A percentile compares a stretch with the other conserved stretches of the same genome.
Evolutionary conservation across 1,140 invertebrate species (phyloP).

Genomic region (Heliconius nattereri): DNA sequence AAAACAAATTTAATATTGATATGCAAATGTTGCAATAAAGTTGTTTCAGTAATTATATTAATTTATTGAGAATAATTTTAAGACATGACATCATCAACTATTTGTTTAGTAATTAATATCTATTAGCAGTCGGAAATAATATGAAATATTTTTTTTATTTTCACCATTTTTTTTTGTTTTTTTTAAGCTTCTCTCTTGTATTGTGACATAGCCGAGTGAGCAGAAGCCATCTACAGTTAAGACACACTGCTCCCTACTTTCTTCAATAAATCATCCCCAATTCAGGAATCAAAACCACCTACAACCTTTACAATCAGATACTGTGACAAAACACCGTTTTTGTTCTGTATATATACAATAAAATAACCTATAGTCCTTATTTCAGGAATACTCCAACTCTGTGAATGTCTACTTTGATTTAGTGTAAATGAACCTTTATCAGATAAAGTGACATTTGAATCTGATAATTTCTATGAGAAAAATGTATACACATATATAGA

Average conservation of each 20-base stretch:
- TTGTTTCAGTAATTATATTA: background rate
- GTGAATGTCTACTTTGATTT: background rate
- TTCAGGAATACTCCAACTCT: background rate
- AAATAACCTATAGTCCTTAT: background rate
- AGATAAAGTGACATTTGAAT: conserved; percentile 26
- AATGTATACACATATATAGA: background rate
- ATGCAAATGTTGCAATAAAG: background rate
- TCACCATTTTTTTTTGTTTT: background rate
- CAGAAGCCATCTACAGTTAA: too few relatives aligned
- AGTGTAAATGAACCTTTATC: conserved; percentile 43
- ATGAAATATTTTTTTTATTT: background rate
- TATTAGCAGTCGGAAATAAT: background rate
- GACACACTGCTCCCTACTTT: too few relatives aligned
- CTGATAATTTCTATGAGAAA: background rate
- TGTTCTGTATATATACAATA: background rate
- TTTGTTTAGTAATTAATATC: background rate
- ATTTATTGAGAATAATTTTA: background rate
- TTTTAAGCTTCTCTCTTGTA: too few relatives aligned
- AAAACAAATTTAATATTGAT: background rate
- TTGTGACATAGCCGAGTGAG: too few relatives aligned
- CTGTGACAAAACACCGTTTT: too few relatives aligned
- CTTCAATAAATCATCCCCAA: too few relatives aligned
- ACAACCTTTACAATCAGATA: too few relatives aligned
- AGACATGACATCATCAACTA: background rate
- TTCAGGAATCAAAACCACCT: too few relatives aligned